These are phyloP conservation scores for Rhynchotus rufescens DNA, from an alignment of 2,797 vertebrate species.

Conservation along the genomic window DNA sequence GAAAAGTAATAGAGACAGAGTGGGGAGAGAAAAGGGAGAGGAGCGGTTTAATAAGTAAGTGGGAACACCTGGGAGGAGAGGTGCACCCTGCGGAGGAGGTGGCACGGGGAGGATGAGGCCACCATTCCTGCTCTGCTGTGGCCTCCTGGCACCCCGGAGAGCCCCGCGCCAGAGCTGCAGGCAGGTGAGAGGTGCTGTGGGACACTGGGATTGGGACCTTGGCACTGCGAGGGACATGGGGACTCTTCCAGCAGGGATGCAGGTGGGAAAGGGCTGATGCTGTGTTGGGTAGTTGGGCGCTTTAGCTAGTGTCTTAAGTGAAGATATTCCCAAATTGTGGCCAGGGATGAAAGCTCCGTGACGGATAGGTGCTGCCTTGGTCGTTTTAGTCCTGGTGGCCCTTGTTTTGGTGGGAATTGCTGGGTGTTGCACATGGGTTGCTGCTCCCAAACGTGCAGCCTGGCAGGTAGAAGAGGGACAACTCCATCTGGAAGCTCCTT, in stretches of 20 bases:
- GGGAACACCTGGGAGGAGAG: slow-evolving; percentile 3
- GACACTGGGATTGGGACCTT: too few species aligned
- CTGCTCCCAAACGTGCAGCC: neutral
- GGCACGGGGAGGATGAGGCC: rapidly evolving
- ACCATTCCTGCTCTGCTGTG: neutral
- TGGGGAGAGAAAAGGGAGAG: neutral
- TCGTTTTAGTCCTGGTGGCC: neutral
- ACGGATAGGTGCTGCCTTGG: neutral
- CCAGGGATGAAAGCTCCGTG: neutral
- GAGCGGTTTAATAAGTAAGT: slow-evolving; percentile 27
- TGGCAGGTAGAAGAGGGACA: neutral
- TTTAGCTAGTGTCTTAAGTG: neutral
- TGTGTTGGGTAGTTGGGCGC: rapidly evolving
- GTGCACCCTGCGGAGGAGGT: neutral
- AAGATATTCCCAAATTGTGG: neutral
- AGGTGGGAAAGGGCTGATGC: neutral
- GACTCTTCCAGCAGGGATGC: neutral
- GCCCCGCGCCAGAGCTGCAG: too few species aligned
- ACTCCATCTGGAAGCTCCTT: neutral
- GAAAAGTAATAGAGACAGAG: slow-evolving; percentile 25
- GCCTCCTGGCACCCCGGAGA: too few species aligned
- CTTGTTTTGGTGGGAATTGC: slow-evolving; percentile 11
- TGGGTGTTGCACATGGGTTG: neutral
- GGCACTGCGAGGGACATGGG: neutral
- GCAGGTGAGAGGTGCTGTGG: too few species aligned